Conservation (phyloP, 1,140 invertebrate species). For the Ruditapes philippinarum region DNA sequence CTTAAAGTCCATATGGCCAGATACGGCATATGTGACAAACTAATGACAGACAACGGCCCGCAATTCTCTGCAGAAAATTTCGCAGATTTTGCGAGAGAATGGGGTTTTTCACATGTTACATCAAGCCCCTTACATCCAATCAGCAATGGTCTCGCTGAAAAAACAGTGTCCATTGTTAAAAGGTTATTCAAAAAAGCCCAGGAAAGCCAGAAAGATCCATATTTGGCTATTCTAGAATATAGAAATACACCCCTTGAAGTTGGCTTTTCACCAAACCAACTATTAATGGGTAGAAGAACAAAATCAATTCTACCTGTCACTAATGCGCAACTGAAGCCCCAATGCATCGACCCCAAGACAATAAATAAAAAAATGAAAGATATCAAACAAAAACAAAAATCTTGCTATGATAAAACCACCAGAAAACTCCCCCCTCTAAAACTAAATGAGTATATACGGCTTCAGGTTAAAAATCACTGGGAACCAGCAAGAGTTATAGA, state of each 20-base stretch:
- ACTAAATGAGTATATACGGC: background rate
- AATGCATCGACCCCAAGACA: background rate
- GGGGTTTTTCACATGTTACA: background rate
- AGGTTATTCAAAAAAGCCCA: background rate
- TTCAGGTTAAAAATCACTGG: constrained; percentile 13
- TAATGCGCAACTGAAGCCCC: background rate
- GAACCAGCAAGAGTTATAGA: constrained; percentile 6
- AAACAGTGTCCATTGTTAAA: constrained; percentile 16
- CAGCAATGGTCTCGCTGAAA: constrained; percentile 18
- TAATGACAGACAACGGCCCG: constrained; percentile 71
- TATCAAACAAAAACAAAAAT: background rate
- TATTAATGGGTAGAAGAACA: constrained; percentile 32
- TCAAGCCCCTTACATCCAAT: background rate
- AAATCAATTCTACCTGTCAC: background rate
- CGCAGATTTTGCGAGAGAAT: constrained; percentile 3
- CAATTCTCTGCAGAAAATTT: background rate
- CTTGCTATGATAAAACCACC: background rate
- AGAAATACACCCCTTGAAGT: background rate
- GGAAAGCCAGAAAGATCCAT: background rate
- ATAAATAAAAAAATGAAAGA: background rate
- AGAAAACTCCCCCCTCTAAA: background rate
- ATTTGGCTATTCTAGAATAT: constrained; percentile 33
- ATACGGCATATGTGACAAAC: constrained; percentile 10
- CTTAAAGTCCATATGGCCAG: constrained; percentile 24
- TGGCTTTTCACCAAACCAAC: background rate